A percentile compares a stretch with the other conserved stretches of the same genome.
These are phyloP conservation scores for Isichthys henryi DNA, from an alignment of 2,113 vertebrate genomes.

Conservation along the genomic window DNA sequence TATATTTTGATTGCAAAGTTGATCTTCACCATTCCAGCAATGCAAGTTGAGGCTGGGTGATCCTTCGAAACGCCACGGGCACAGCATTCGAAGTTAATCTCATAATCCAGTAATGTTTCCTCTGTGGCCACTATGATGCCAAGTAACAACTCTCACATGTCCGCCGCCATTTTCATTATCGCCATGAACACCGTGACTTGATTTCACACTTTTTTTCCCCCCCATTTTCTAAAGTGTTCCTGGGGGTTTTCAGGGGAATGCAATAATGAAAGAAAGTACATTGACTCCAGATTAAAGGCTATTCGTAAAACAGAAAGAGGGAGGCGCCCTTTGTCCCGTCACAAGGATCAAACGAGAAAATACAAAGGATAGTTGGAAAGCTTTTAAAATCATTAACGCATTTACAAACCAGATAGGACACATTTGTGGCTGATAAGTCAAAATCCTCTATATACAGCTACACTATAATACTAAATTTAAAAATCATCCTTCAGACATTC, in stretches of 20 bases:
- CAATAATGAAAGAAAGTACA: not conserved
- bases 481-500: not conserved
- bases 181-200: not conserved
- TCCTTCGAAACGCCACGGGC: not conserved
- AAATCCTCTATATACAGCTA: not conserved
- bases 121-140: not conserved
- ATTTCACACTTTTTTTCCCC: not conserved
- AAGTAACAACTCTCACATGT: not conserved
- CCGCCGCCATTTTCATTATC: not conserved
- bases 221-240: not conserved
- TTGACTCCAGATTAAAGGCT: not conserved
- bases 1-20: not conserved
- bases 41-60: not conserved
- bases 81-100: not conserved
- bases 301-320: not conserved
- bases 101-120: not conserved
- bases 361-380: not conserved
- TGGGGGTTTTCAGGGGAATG: not conserved
- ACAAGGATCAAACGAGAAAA: not conserved
- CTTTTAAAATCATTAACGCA: not conserved
- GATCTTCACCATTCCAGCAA: not conserved
- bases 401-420: not conserved
- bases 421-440: not conserved
- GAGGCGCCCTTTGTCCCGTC: not conserved
- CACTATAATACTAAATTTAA: not conserved